phyloP scores from a whole-genome alignment of 1,140 invertebrate species.

The Lepeophtheirus salmonis region DNA sequence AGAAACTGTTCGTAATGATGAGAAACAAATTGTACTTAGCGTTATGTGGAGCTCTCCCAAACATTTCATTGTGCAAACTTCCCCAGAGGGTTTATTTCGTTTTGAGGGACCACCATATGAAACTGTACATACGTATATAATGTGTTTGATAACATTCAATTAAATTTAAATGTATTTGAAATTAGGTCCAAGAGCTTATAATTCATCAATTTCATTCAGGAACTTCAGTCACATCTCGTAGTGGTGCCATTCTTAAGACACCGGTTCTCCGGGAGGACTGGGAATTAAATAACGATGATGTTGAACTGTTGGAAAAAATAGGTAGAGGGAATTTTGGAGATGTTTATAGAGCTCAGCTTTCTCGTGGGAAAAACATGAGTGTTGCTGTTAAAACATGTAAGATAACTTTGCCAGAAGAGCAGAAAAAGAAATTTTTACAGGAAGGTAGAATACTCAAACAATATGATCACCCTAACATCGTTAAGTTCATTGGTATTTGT shows the following conservation, averaged over 20 bases:
- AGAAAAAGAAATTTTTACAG: constrained; percentile 86
- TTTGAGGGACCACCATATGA: constrained; percentile 85
- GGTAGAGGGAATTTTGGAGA: constrained; percentile 92
- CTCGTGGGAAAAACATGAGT: constrained; percentile 35
- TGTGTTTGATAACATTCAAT: no score
- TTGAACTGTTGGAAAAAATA: constrained; percentile 77
- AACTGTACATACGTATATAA: no score
- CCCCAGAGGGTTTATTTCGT: constrained; percentile 68
- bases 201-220: constrained; percentile 62
- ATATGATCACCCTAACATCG: constrained; percentile 90
- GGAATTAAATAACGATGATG: constrained; percentile 92
- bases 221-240: constrained; percentile 68
- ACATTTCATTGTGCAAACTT: constrained; percentile 93
- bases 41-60: constrained; percentile 85
- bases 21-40: constrained; percentile 56
- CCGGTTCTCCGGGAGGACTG: constrained; percentile 74
- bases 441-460: constrained; percentile 88
- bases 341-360: constrained; percentile 72
- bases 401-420: constrained; percentile 77
- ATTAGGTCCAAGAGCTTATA: constrained; percentile 75
- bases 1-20: constrained; percentile 46
- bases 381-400: constrained; percentile 92
- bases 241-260: constrained; percentile 64
- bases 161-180: no score
- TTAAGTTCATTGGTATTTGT: constrained; percentile 88